Percentiles rank a stretch among this genome's conserved stretches.
Conservation (phyloP, 2,113 vertebrate genomes). For the Egretta garzetta region DNA sequence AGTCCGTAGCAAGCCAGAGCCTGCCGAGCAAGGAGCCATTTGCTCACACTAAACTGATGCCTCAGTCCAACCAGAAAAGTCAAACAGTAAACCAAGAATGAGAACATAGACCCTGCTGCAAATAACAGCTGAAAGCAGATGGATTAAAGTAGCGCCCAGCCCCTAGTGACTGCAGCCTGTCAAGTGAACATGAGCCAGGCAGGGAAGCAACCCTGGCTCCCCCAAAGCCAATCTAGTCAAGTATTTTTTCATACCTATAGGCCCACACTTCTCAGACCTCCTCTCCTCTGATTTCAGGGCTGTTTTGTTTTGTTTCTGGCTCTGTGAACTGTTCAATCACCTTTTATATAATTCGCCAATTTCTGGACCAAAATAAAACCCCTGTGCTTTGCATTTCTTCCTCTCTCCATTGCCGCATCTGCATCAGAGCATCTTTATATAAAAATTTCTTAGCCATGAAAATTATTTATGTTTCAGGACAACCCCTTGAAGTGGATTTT, state of each 20-base stretch:
- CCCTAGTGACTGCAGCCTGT: background rate
- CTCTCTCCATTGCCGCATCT: background rate
- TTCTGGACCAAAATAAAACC: constrained; percentile 45
- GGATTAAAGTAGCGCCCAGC: background rate
- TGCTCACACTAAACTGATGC: background rate
- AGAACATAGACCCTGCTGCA: background rate
- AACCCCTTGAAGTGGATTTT: constrained; percentile 29
- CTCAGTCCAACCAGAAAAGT: background rate
- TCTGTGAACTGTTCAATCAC: background rate
- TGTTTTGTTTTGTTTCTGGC: constrained; percentile 12
- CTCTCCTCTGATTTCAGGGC: background rate
- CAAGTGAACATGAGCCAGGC: background rate
- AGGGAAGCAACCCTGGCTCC: background rate
- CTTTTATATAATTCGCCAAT: background rate
- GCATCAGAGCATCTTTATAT: constrained; percentile 48
- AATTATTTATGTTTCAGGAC: constrained; percentile 60
- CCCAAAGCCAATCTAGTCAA: background rate
- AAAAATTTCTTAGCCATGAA: constrained; percentile 32
- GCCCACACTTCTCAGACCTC: background rate
- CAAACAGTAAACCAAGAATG: background rate
- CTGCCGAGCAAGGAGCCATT: background rate
- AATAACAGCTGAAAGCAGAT: background rate
- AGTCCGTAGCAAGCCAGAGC: background rate
- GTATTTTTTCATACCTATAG: background rate
- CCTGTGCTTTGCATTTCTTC: constrained; percentile 47